A percentile compares a stretch with the other conserved stretches of the same genome.
Evolutionary conservation across 2,113 vertebrate species (phyloP).

Genomic region (Terrapene triunguis): DNA sequence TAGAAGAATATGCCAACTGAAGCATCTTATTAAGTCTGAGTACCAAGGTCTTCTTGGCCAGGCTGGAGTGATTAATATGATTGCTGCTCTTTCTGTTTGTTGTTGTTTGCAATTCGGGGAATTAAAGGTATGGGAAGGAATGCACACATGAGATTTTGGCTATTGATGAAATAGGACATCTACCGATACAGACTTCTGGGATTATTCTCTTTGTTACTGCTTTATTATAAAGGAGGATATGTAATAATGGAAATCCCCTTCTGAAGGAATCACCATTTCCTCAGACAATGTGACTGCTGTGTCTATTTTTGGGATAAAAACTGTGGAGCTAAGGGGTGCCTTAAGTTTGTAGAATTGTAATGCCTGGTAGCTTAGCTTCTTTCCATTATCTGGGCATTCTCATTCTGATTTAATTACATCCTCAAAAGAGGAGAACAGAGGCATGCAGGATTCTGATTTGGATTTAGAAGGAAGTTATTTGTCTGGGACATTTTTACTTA

Average conservation of each 20-base stretch:
- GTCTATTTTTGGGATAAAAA: neutral
- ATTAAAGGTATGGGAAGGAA: neutral
- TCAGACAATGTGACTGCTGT: neutral
- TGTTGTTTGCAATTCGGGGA: neutral
- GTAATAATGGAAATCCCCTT: neutral
- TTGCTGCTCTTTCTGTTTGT: neutral
- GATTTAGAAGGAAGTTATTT: neutral
- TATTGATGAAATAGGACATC: neutral
- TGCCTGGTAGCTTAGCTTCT: neutral
- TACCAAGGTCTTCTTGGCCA: neutral
- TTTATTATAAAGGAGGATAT: neutral
- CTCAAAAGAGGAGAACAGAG: neutral
- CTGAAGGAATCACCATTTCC: neutral
- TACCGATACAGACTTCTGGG: neutral
- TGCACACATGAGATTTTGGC: neutral
- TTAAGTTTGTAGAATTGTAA: neutral
- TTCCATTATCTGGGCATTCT: neutral
- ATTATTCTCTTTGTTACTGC: neutral
- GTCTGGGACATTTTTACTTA: neutral
- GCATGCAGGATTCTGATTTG: neutral
- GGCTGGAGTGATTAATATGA: neutral
- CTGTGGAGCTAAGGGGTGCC: neutral
- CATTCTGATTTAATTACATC: neutral
- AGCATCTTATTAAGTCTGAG: neutral
- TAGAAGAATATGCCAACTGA: neutral